Base-by-base conservation (phyloP, 2,888 invertebrate genomes). In the Tuberolachnus salignus region DNA sequence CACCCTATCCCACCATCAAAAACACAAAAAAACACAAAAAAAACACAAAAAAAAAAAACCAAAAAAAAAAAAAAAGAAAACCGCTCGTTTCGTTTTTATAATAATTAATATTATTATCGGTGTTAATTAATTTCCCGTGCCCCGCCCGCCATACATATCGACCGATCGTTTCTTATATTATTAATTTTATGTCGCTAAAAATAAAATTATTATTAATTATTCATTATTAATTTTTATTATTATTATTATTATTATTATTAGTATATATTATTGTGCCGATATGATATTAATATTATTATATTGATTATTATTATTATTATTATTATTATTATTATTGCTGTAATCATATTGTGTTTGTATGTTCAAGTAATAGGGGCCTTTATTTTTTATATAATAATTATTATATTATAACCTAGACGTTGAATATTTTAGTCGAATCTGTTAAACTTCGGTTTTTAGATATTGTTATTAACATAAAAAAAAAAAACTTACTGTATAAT, bases 331-430 rank as follows among this genome's bases (percentile, higher is more conserved):
- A 34, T 34, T 34, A 34, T 34, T 34, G 6, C 6, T 34, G 6
- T 34, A 4, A 34, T 34, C 21, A 42, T 67, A 59, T 49, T 59
- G 49, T 78, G 75, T 78, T 67, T 69, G 57, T 78, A 78, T 49
- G 57, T 78, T 78, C 75, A 59, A 78, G 57, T 78, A 78, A n/a
- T 67, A 78, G 75, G 66, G 75, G 75, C 67, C 75, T 78, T 78
- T 78, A 78, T 78, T 78, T 67, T 78, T 78, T 78, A 59, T 75
- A 75, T 67, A 59, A 67, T 78, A 67, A 61, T 11, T 63, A 63
- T 42, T 64, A 64, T 44, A 53, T 19, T 19, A 75, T 75, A 75
- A 78, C 57, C 57, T 78, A 67, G 75, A 78, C 26, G 67, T 78
- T 67, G 57, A 69, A 78, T 78, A 46, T 78, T 78, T 78, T 78